Evolutionary conservation across 2,113 vertebrate species (phyloP), one percentile per base, ranked within the genome.

Genomic region (Chaetorhynchus papuensis): DNA sequence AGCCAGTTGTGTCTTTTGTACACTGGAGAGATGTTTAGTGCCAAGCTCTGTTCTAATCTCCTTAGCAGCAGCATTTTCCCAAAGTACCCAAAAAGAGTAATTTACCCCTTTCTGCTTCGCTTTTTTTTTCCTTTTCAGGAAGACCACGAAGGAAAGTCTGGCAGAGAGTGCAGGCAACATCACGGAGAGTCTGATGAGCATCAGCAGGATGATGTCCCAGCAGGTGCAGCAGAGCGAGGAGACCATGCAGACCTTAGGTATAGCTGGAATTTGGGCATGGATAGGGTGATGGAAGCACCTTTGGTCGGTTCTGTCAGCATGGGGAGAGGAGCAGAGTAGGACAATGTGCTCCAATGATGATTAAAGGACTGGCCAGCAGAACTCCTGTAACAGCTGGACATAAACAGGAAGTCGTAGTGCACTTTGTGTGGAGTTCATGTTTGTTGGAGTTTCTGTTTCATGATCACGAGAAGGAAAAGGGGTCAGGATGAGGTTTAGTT

Each of bases 191-290:
- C 98, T 99, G 65, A 99, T 99, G 99, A 98, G 98, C 87, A 99
- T 99, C 97, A 99, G 99, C 95, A 98, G 99, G 87, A 99, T 99
- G 99, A 99, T 99, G 99, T 98, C 99, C 2, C 99, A 99, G 98
- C 99, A 99, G 94, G 99, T 99, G 50, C 98, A 98, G 95, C 99
- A 99, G 97, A 99, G 99, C 0, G 98, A 99, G 96, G 99, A 99
- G 81, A 98, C 98, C 1, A 98, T 99, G 96, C 98, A 98, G 3
- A 98, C 98, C 6, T 95, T 99, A 81, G 99, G 99, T 99, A 97
- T 70, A 27, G 56, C 13, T 83, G 90, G 35, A 33, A 9, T 69
- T 53, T 16, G 68, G 54, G 35, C 77, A 7, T 19, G 61, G 42
- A 5, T 1, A 81, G 45, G 41, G 10, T 57, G 35, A 5, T 50